These are phyloP conservation scores for Callochromis pleurospilus DNA, from an alignment of 2,113 vertebrate species.

Conservation along the genomic window DNA sequence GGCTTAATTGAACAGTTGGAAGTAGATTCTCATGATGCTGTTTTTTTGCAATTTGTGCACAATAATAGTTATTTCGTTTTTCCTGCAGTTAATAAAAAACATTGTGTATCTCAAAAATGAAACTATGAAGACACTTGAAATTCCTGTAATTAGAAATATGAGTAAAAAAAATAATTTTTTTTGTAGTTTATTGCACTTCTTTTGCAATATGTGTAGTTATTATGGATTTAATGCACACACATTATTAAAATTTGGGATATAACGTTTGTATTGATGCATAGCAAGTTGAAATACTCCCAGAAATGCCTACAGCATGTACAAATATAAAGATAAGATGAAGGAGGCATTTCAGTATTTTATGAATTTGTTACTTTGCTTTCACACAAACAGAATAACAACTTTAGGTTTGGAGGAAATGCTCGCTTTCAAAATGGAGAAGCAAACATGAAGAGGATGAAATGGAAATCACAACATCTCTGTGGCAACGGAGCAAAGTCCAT, in stretches of 20 bases:
- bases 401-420: rapidly evolving
- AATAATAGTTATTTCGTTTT: rapidly evolving
- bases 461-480: neutral
- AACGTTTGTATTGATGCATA: rapidly evolving
- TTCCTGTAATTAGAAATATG: neutral
- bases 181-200: neutral
- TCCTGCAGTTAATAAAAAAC: rapidly evolving
- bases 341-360: neutral
- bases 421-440: neutral
- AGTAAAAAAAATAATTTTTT: neutral
- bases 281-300: neutral
- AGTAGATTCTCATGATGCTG: rapidly evolving
- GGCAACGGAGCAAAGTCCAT: rapidly evolving
- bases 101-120: neutral
- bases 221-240: neutral
- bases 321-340: rapidly evolving
- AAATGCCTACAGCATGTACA: rapidly evolving
- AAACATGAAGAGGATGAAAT: neutral
- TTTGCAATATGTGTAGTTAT: neutral
- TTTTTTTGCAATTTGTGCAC: neutral
- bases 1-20: rapidly evolving
- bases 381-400: rapidly evolving
- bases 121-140: neutral
- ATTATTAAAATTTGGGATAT: neutral
- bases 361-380: neutral